A percentile compares a stretch with the other conserved stretches of the same genome.
Conservation (phyloP, 2,797 vertebrate genomes). For the Peromyscus eremicus region DNA sequence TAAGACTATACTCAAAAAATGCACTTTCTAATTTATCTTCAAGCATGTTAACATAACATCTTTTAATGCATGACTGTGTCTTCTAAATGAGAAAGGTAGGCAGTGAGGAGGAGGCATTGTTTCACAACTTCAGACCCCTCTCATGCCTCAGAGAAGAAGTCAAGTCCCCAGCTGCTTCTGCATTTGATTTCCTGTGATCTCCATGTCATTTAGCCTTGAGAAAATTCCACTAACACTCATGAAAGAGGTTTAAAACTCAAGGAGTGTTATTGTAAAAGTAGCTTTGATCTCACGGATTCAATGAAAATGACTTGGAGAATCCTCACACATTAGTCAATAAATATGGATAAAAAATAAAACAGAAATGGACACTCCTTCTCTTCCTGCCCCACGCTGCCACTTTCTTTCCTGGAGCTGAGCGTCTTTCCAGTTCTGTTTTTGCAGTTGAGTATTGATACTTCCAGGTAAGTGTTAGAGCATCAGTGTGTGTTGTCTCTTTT, state of each 20-base stretch:
- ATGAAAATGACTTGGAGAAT: background rate
- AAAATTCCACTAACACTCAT: background rate
- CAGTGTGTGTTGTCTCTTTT: background rate
- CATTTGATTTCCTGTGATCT: background rate
- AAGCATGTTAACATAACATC: background rate
- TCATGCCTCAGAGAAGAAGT: background rate
- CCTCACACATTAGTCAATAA: background rate
- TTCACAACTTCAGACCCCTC: background rate
- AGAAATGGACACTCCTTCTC: background rate
- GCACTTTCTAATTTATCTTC: constrained; percentile 3
- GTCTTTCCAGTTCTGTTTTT: background rate
- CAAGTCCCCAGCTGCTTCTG: background rate
- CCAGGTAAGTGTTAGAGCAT: background rate
- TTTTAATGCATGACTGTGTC: constrained; percentile 4
- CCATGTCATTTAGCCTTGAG: background rate
- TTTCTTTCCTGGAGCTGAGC: background rate
- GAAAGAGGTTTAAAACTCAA: constrained; percentile 30
- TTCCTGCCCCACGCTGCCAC: background rate
- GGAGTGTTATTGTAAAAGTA: background rate
- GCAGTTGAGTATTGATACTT: background rate
- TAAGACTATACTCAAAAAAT: constrained; percentile 16
- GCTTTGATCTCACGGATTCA: background rate
- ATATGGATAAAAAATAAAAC: background rate
- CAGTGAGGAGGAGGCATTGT: background rate
- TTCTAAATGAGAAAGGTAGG: background rate